Evolutionary conservation across 2,888 invertebrate species (phyloP), one percentile per base, ranked within the genome.

Genomic region (Ariolimax columbianus): DNA sequence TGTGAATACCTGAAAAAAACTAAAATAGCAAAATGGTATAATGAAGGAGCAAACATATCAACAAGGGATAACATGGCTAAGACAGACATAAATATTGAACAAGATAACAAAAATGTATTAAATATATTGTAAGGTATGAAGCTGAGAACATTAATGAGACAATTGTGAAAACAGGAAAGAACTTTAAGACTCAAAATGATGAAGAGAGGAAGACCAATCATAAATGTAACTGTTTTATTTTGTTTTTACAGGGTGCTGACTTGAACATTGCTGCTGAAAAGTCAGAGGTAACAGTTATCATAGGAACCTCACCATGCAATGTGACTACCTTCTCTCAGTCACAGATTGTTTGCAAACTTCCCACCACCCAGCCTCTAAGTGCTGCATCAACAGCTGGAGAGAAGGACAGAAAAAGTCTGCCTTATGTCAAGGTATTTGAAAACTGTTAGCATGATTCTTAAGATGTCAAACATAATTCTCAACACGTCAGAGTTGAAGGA

Each of bases 261-360:
- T 95, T 99, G 90, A 97, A 97, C 93, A 96, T 97, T 90, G 98
- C 98, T 14, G 97, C 98, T 92, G 98, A 98, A 94, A 98, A 98
- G 93, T 96, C 97, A 11, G 99, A 99, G 94, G 97, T 99, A 0
- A 96, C 97, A 90, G 98, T 99, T 7, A 97, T 97, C 33, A 98
- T 99, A 89, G 99, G 99, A 7, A 96, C 96, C 7, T 96, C 96
- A 91, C 96, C 96, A 55, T 99, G 99, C 93, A 98, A 98, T 94
- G 97, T 99, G 26, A 98, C 99, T 2, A 97, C 98, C 87, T 95
- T 99, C 77, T 98, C 98, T 1, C 95, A 97, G 93, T 96, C 96
- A 66, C 98, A 99, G 93, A 95, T 99, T 30, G 96, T 99, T 19
- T 99, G 99, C 94, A 97, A 97, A 47, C 98, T 98, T 23, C 99